Evolutionary conservation across 2,888 invertebrate genomes (phyloP).

Genomic region (Pinctada fucata): DNA sequence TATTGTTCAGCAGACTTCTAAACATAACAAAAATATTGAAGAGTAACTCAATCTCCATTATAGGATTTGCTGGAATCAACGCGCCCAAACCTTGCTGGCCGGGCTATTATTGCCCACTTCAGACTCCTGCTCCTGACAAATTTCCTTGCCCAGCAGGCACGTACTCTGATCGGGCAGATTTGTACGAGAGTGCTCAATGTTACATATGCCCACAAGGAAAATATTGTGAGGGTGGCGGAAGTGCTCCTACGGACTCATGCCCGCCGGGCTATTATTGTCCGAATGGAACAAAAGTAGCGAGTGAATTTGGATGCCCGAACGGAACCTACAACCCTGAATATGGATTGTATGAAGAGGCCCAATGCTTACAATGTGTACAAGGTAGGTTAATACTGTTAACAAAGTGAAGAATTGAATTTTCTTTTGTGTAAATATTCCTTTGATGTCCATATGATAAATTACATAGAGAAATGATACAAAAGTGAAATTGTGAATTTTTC

Average conservation of each 20-base stretch:
- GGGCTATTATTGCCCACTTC: conserved; percentile 69
- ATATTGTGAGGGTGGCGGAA: conserved; percentile 69
- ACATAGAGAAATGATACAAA: too few relatives aligned
- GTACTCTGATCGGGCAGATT: conserved; percentile 56
- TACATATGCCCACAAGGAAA: conserved; percentile 59
- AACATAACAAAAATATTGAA: too few relatives aligned
- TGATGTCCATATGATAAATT: too few relatives aligned
- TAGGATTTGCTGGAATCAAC: conserved; percentile 25
- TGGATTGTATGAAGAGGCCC: conserved; percentile 56
- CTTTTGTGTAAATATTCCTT: too few relatives aligned
- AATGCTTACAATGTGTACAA: conserved; percentile 72
- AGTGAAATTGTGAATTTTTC: too few relatives aligned
- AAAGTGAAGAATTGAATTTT: too few relatives aligned
- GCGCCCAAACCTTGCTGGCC: conserved; percentile 62
- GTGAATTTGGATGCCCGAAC: conserved; percentile 70
- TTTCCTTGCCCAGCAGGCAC: conserved; percentile 70
- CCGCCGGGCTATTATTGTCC: conserved; percentile 74
- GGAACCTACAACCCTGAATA: conserved; percentile 71
- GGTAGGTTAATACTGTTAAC: conserved; percentile 52
- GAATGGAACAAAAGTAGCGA: conserved; percentile 61
- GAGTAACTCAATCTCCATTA: too few relatives aligned
- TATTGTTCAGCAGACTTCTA: too few relatives aligned
- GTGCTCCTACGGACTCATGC: conserved; percentile 61
- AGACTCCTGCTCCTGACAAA: conserved; percentile 66
- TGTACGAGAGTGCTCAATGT: conserved; percentile 62